phyloP scores from a whole-genome alignment of 2,113 vertebrate genomes.

The zebrafish (Danio rerio) region GRCz12tu NC_133176.1:7289501-7290000 shows the following conservation, averaged over 20 bases:
- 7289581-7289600: neutral
- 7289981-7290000: no score
- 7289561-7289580: neutral
- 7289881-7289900: no score
- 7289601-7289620: neutral
- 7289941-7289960: no score
- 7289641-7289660: constrained; percentile 51
- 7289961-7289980: no score
- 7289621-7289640: constrained; percentile 37
- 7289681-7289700: neutral
- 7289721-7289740: neutral
- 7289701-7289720: neutral
- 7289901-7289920: no score
- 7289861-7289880: no score
- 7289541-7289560: neutral
- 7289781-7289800: constrained; percentile 25
- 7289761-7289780: neutral
- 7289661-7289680: constrained; percentile 11
- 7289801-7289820: constrained; percentile 3
- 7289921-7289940: no score
- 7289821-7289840: neutral
- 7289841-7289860: no score
- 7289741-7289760: neutral
- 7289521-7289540: neutral
- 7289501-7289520: neutral